Evolutionary conservation across 1,140 invertebrate species (phyloP).

Genomic region (Eciton burchellii): DNA sequence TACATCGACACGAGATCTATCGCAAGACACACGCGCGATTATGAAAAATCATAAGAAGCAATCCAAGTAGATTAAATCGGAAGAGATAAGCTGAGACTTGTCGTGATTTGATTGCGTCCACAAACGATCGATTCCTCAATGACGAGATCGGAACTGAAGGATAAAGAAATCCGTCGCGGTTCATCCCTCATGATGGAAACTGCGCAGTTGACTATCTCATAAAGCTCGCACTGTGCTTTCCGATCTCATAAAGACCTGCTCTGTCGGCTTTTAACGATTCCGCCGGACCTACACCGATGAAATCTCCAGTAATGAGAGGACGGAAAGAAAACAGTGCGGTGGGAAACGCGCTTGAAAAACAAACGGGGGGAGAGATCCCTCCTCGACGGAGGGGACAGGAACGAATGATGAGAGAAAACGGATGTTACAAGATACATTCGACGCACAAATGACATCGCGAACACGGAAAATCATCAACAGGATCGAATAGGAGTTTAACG

Average conservation of each 20-base stretch:
- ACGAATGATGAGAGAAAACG: conserved; percentile 44
- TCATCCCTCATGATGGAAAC: conserved; percentile 11
- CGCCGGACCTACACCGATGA: conserved; percentile 39
- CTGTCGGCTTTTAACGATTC: conserved; percentile 41
- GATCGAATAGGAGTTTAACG: conserved; percentile 40
- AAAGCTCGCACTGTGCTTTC: conserved; percentile 25
- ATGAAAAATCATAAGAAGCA: conserved; percentile 18
- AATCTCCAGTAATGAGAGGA: not conserved
- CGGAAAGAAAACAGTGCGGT: not conserved
- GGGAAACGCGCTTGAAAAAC: not conserved
- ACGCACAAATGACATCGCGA: conserved; percentile 48
- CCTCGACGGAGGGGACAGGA: not conserved
- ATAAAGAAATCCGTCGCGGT: not conserved
- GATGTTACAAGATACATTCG: conserved; percentile 48
- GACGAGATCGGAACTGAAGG: not conserved
- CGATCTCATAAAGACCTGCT: conserved; percentile 32
- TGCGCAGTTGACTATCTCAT: conserved; percentile 23
- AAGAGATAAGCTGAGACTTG: not conserved
- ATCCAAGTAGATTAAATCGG: not conserved
- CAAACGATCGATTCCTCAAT: conserved; percentile 10
- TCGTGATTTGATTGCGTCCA: not conserved
- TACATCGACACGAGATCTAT: too few species aligned
- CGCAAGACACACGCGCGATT: not conserved
- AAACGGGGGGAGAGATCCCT: conserved; percentile 24
- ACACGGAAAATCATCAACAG: conserved; percentile 39